Evolutionary conservation across 2,888 invertebrate genomes (phyloP), one percentile per base, ranked within the genome.

Genomic region (Folsomia candida): DNA sequence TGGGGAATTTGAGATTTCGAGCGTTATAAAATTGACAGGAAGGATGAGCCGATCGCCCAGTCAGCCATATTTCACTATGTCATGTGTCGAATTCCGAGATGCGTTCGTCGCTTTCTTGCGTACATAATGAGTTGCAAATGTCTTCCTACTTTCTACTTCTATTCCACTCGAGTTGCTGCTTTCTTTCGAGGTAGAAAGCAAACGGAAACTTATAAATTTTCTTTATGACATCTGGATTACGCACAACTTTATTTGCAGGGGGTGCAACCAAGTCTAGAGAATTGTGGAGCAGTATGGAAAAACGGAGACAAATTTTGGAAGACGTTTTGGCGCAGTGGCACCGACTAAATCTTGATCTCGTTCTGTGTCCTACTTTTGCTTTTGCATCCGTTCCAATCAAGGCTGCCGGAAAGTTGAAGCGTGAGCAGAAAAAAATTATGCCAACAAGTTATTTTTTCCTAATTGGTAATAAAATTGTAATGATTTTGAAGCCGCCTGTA

Each of bases 331-430:
- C 64, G 0, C 57, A 66, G 47, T 75, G 75, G 76, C 37, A 67
- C 11, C n/a, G 69, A n/a, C 69, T 62, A 20, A 67, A 73, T 11
- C 60, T 84, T 37, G 83, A 84, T 72, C 81, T 81, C 1, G 74
- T 84, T 4, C 75, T 84, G 26, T 82, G 82, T 67, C 83, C 84
- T 1, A 80, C 81, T 14, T 82, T 82, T 67, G 76, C 80, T 4
- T 76, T 78, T 57, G 78, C 80, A 26, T 80, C 81, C 4, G 62
- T 77, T 22, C 75, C 72, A 25, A 67, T 73, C 24, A 67, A 71
- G 29, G 66, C 75, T 57, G 69, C 74, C 2, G 69, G 76, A 47
- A 64, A 67, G 24, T 67, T 78, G 26, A 67, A 75, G 29, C 73
- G 76, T 79, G 67, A 71, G n/a, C n/a, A n/a, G n/a, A n/a, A n/a